Conservation (phyloP, 2,888 invertebrate genomes). For the Drosophila borborema region DNA sequence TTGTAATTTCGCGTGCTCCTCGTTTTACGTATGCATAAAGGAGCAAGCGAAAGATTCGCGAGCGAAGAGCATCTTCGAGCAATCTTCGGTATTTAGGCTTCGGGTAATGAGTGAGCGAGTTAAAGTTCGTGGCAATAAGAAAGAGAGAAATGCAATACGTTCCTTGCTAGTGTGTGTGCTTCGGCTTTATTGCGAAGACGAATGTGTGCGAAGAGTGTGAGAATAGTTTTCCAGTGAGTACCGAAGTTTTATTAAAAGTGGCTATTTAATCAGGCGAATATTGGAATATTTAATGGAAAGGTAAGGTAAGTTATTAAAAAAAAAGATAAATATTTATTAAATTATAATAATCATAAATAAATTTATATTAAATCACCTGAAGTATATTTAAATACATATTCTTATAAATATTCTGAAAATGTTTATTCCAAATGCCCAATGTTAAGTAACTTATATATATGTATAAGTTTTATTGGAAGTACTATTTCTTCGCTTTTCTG, state of each 20-base stretch:
- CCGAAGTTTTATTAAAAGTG: neutral
- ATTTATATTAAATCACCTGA: conserved; percentile 1
- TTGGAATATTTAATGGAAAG: neutral
- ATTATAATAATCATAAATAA: conserved; percentile 1
- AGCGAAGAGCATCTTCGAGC: neutral
- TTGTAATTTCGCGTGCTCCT: neutral
- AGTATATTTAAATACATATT: too few species aligned
- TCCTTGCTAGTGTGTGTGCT: neutral
- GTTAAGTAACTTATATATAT: too few species aligned
- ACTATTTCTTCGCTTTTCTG: too few species aligned
- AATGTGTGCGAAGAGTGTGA: neutral
- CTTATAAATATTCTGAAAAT: neutral
- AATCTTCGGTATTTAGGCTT: neutral
- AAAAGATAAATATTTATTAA: neutral
- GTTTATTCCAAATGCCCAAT: too few species aligned
- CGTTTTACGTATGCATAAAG: neutral
- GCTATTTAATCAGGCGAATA: neutral
- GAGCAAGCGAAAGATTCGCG: neutral
- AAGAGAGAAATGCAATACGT: neutral
- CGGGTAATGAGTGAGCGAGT: neutral
- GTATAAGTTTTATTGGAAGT: too few species aligned
- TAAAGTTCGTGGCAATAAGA: neutral
- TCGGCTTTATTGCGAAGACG: neutral
- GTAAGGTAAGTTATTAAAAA: neutral
- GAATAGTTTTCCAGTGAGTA: neutral